Evolutionary conservation across 2,888 invertebrate genomes (phyloP).

Genomic region (Drosophila stalkeri): DNA sequence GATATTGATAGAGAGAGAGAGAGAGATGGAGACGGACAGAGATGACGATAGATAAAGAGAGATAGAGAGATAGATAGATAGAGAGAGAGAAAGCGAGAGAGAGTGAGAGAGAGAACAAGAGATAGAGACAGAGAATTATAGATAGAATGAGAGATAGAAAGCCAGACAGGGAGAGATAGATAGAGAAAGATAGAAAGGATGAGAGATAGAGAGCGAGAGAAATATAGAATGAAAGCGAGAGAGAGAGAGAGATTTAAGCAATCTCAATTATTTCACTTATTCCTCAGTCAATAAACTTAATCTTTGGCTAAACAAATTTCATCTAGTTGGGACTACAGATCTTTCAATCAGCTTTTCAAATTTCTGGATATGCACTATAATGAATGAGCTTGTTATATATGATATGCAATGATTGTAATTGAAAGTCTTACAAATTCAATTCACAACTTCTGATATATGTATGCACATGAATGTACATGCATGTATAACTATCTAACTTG

Average conservation of each 20-base stretch:
- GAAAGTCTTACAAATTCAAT: constrained; percentile 1
- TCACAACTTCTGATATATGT: not conserved
- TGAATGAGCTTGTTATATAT: not conserved
- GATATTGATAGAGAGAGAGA: no score
- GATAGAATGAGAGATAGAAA: no score
- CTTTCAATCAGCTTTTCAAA: not conserved
- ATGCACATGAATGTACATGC: no score
- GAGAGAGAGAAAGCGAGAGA: not conserved
- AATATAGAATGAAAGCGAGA: no score
- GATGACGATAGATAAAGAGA: not conserved
- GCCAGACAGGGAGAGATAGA: no score
- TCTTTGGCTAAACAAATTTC: not conserved
- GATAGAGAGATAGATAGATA: not conserved
- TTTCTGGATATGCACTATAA: not conserved
- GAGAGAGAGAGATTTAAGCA: no score
- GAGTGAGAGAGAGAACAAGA: not conserved
- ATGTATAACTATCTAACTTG: not conserved
- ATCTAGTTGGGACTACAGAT: no score
- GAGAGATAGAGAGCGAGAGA: no score
- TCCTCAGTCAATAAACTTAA: no score
- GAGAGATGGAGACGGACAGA: no score
- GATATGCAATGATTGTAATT: not conserved
- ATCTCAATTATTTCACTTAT: no score
- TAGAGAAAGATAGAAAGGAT: not conserved
- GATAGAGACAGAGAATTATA: no score